Percentiles rank a stretch among this genome's conserved stretches.
Conservation (phyloP, 2,888 invertebrate genomes). For the Monopis laevigella region DNA sequence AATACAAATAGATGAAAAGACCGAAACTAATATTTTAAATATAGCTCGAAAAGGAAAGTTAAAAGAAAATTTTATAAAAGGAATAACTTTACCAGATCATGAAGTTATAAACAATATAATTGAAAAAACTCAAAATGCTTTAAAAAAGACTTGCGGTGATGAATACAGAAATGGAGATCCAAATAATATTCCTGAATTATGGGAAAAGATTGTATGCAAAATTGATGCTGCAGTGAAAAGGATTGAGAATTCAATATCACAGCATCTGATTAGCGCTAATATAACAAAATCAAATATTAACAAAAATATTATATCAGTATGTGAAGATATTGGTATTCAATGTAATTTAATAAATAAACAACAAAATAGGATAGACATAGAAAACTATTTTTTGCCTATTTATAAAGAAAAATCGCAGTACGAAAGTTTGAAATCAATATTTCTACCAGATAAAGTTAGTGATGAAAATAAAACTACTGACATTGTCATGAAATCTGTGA, state of each 20-base stretch:
- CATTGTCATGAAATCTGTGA: no score
- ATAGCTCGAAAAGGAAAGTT: conserved; percentile 26
- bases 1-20: not conserved
- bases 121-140: conserved; percentile 22
- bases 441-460: no score
- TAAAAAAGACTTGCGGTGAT: conserved; percentile 25
- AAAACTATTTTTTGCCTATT: no score
- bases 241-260: conserved; percentile 36
- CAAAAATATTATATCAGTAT: no score
- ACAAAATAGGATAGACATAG: no score
- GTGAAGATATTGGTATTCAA: no score
- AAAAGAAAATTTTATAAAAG: conserved; percentile 23
- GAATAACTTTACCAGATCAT: conserved; percentile 30
- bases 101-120: conserved; percentile 21
- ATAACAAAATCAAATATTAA: no score
- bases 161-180: conserved; percentile 25
- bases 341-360: no score
- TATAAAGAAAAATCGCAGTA: no score
- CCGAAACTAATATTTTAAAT: conserved; percentile 21
- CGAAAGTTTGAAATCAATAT: no score
- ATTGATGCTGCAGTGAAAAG: conserved; percentile 36
- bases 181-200: conserved; percentile 30
- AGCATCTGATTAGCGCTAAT: no score
- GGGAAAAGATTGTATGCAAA: conserved; percentile 32
- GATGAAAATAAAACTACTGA: no score